Percentiles rank a stretch among this genome's conserved stretches.
Conservation (phyloP, 2,888 invertebrate genomes). For the Cantharis rustica region DNA sequence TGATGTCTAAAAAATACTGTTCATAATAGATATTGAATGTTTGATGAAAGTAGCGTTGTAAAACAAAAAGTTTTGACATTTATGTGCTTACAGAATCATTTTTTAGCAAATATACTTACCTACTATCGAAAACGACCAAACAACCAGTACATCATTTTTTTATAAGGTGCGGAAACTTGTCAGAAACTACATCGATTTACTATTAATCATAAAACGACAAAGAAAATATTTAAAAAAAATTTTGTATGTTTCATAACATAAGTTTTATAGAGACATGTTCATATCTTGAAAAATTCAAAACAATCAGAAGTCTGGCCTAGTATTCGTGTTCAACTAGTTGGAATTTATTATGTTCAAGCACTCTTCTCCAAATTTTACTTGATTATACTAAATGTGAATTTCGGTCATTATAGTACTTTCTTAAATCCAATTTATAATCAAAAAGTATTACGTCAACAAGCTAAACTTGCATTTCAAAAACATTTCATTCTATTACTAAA, state of each 20-base stretch:
- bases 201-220: background rate
- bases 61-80: slow-evolving; percentile 19
- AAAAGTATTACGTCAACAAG: background rate
- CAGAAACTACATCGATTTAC: background rate
- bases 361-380: background rate
- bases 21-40: slow-evolving; percentile 5
- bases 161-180: slow-evolving; percentile 2
- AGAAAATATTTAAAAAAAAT: background rate
- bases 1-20: background rate
- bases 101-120: slow-evolving; percentile 11
- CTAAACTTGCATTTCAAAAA: background rate
- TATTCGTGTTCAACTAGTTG: background rate
- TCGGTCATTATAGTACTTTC: background rate
- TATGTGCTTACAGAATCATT: slow-evolving; percentile 16
- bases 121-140: background rate
- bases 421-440: background rate
- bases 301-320: background rate
- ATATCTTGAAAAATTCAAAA: background rate
- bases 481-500: background rate
- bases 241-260: background rate
- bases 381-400: background rate
- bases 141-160: background rate
- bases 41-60: slow-evolving; percentile 5
- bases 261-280: background rate
- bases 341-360: background rate